Percentiles rank a stretch among this genome's conserved stretches.
Conservation (phyloP, 1,140 invertebrate genomes). For the Drosophila paulistorum region DNA sequence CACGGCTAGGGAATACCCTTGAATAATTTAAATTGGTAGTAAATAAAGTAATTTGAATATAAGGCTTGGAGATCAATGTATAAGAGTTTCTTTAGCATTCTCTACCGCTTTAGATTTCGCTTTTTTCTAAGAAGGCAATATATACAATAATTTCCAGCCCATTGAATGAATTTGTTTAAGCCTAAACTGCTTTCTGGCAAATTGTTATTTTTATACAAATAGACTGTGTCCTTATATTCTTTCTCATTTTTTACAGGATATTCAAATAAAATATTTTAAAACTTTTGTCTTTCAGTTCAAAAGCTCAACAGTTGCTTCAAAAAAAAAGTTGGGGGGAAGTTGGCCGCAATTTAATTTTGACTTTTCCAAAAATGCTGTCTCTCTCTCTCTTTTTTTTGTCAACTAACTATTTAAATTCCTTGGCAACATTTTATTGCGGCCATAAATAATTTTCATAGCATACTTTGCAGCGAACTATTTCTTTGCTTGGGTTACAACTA, state of each 20-base stretch:
- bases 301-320: conserved; percentile 6
- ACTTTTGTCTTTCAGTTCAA: not conserved
- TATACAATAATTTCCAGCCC: too few species aligned
- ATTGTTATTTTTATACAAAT: too few species aligned
- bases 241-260: not conserved
- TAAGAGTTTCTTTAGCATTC: not conserved
- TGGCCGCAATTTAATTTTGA: conserved; percentile 1
- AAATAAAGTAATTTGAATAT: too few species aligned
- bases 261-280: not conserved
- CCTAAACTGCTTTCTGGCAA: too few species aligned
- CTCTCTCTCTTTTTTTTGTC: not conserved
- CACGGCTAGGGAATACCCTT: not conserved
- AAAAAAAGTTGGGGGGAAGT: not conserved
- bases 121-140: too few species aligned
- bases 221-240: too few species aligned
- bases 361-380: not conserved
- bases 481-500: not conserved
- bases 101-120: too few species aligned
- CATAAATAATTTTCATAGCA: conserved; percentile 6
- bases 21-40: not conserved
- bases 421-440: not conserved
- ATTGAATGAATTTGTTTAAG: too few species aligned
- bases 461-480: not conserved
- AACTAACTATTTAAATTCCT: conserved; percentile 5
- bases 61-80: not conserved